Evolutionary conservation across 2,888 invertebrate species (phyloP).

Genomic region (Meloe dianella): DNA sequence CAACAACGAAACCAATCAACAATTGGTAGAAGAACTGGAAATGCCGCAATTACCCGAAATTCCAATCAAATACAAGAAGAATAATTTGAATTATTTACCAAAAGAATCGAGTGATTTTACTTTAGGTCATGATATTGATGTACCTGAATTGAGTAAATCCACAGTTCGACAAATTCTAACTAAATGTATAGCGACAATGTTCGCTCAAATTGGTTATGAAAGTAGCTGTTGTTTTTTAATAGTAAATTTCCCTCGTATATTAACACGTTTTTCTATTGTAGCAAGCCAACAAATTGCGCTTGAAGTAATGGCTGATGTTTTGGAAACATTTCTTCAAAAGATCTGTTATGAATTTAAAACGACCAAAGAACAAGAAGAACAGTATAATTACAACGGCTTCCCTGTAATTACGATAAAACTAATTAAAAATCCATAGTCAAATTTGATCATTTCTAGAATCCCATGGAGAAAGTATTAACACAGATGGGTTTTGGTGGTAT

Average conservation of each 20-base stretch:
- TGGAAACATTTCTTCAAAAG: slow-evolving; percentile 60
- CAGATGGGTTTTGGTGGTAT: slow-evolving; percentile 69
- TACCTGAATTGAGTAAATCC: slow-evolving; percentile 52
- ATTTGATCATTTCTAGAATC: slow-evolving; percentile 59
- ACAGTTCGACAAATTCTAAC: slow-evolving; percentile 56
- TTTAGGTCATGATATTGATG: slow-evolving; percentile 45
- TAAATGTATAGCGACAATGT: slow-evolving; percentile 61
- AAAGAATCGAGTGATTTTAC: slow-evolving; percentile 47
- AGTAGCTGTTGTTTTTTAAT: slow-evolving; percentile 46
- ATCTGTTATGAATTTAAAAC: slow-evolving; percentile 61
- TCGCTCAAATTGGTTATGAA: slow-evolving; percentile 65
- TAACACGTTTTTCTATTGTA: slow-evolving; percentile 39
- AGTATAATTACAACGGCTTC: slow-evolving; percentile 58
- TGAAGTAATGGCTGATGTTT: slow-evolving; percentile 60
- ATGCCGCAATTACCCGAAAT: slow-evolving; percentile 50
- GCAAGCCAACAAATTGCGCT: slow-evolving; percentile 61
- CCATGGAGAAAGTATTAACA: slow-evolving; percentile 65
- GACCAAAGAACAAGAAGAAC: slow-evolving; percentile 63
- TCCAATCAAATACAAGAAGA: slow-evolving; percentile 43
- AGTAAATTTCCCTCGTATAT: neutral
- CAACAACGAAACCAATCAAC: neutral
- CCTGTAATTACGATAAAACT: slow-evolving; percentile 56
- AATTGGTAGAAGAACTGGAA: slow-evolving; percentile 15
- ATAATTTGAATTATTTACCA: slow-evolving; percentile 51
- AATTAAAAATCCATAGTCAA: neutral